Percentiles rank a stretch among this genome's conserved stretches.
phyloP scores from a whole-genome alignment of 2,797 vertebrate genomes.

The Cercopithecus diana region DNA sequence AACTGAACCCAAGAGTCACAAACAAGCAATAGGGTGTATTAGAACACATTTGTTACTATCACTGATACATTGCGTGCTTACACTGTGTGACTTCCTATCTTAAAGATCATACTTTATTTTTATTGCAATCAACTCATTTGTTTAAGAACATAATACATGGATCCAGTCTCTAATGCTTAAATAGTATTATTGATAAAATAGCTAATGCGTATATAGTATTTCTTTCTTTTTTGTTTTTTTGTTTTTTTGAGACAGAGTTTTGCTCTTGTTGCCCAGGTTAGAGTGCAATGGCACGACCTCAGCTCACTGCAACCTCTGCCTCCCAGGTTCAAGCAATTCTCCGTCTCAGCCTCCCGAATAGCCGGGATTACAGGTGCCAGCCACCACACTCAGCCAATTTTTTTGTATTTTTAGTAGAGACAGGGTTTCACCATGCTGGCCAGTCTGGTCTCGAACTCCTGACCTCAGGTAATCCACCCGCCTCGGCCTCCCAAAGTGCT shows the following conservation, averaged over 20 bases:
- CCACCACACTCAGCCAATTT: no score
- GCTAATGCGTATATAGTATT: background rate
- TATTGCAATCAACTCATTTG: constrained; percentile 3
- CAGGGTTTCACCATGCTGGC: no score
- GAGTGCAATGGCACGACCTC: background rate
- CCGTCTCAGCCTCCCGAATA: background rate
- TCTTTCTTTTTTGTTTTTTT: background rate
- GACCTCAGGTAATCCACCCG: no score
- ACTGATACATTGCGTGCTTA: background rate
- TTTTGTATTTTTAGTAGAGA: no score
- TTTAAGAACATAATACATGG: background rate
- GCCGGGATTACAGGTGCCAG: no score
- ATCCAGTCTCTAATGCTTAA: background rate
- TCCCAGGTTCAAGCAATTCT: background rate
- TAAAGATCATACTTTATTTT: background rate
- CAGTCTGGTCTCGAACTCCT: no score
- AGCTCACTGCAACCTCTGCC: background rate
- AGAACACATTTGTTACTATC: background rate
- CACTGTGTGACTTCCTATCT: background rate
- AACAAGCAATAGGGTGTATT: background rate
- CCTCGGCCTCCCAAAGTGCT: no score
- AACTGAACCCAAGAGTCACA: background rate
- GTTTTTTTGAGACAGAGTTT: no score
- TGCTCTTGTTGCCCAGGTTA: no score
- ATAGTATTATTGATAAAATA: background rate